phyloP scores from a whole-genome alignment of 2,797 vertebrate genomes.

The Fratercula arctica region DNA sequence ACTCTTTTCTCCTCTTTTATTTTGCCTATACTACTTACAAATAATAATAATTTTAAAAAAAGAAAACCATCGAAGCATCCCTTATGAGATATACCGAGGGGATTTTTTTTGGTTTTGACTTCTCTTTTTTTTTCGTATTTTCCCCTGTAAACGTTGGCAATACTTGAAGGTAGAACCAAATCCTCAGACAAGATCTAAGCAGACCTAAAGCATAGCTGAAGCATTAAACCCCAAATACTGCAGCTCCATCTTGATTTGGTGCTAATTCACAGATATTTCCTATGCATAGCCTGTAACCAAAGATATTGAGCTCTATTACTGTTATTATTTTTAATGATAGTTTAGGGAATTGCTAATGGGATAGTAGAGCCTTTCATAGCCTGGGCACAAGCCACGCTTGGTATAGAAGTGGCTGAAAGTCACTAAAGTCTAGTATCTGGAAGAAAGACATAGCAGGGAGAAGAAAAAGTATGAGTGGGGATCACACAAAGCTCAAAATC shows the following conservation, averaged over 20 bases:
- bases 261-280: background rate
- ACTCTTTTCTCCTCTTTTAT: background rate
- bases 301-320: background rate
- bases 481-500: background rate
- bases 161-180: background rate
- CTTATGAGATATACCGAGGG: background rate
- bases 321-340: conserved; percentile 2
- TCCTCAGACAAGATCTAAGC: background rate
- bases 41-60: background rate
- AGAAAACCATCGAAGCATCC: background rate
- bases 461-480: background rate
- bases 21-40: background rate
- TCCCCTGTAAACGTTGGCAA: background rate
- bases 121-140: fast-evolving
- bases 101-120: background rate
- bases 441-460: background rate
- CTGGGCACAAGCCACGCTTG: background rate
- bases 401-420: background rate
- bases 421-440: background rate
- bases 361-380: background rate
- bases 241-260: background rate
- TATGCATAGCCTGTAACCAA: background rate
- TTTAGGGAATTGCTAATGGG: background rate
- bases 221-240: background rate
- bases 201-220: background rate